phyloP scores from a whole-genome alignment of 2,113 vertebrate genomes.

The Siniperca chuatsi region DNA sequence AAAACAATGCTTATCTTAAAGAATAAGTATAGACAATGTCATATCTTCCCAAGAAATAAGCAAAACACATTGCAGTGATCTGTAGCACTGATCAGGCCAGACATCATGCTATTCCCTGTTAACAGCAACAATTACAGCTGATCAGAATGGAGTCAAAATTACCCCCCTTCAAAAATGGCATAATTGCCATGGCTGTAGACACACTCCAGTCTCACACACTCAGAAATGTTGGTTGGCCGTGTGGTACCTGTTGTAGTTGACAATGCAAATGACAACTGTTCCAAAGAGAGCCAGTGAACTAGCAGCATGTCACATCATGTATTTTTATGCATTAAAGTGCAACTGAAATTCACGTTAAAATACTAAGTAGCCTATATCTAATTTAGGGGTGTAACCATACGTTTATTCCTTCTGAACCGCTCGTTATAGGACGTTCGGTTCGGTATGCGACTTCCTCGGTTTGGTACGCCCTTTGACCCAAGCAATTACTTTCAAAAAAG shows the following conservation, averaged over 20 bases:
- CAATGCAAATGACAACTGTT: not conserved
- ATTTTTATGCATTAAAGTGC: not conserved
- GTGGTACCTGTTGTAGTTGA: not conserved
- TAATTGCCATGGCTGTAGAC: not conserved
- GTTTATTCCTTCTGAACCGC: too few species aligned
- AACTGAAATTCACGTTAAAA: not conserved
- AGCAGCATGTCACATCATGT: not conserved
- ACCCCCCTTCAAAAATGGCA: not conserved
- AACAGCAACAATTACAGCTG: constrained; percentile 14
- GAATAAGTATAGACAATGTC: constrained; percentile 23
- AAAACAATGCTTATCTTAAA: constrained; percentile 22
- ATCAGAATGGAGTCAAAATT: constrained; percentile 14
- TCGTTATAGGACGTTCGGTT: too few species aligned
- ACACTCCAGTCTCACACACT: too few species aligned
- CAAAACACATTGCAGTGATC: not conserved
- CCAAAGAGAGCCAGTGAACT: not conserved
- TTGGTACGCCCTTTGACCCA: too few species aligned
- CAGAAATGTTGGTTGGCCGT: not conserved
- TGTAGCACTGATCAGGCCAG: not conserved
- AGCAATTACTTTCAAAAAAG: too few species aligned
- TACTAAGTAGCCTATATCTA: not conserved
- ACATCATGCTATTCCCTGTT: constrained; percentile 8
- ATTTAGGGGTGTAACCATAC: too few species aligned
- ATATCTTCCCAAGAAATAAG: constrained; percentile 26
- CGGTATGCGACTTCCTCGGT: too few species aligned